Conservation (phyloP, 1,140 invertebrate genomes). For the Triops longicaudatus region DNA sequence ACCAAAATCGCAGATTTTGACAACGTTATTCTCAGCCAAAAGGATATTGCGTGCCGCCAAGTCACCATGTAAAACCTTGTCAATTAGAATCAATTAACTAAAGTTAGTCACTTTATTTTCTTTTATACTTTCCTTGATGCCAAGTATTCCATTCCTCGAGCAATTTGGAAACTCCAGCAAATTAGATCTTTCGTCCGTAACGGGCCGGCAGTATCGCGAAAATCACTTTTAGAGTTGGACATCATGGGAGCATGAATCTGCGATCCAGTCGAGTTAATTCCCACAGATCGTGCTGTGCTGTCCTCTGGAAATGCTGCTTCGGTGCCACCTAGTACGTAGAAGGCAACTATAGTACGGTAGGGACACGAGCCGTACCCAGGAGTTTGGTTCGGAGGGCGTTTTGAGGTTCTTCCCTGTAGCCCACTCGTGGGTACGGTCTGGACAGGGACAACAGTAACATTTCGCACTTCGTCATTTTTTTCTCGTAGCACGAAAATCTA, state of each 20-base stretch:
- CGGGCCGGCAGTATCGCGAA: slow-evolving; percentile 29
- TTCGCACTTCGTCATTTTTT: too few relatives aligned
- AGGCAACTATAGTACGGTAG: too few relatives aligned
- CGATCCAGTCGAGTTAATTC: slow-evolving; percentile 41
- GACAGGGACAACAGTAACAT: too few relatives aligned
- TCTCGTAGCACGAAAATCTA: too few relatives aligned
- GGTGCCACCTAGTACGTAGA: too few relatives aligned
- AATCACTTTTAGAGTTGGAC: slow-evolving; percentile 62
- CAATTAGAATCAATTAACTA: slow-evolving; percentile 35
- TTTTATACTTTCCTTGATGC: slow-evolving; percentile 64
- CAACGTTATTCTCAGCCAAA: slow-evolving; percentile 43
- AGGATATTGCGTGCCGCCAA: slow-evolving; percentile 48
- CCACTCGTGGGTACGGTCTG: too few relatives aligned
- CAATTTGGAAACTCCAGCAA: slow-evolving; percentile 86
- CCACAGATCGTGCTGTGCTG: slow-evolving; percentile 36
- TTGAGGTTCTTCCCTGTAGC: too few relatives aligned
- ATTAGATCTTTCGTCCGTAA: slow-evolving; percentile 72
- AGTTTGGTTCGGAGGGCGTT: too few relatives aligned
- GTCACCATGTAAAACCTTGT: slow-evolving; percentile 45
- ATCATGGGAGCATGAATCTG: slow-evolving; percentile 56
- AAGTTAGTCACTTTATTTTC: not conserved
- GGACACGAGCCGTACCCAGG: too few relatives aligned
- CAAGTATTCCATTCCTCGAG: slow-evolving; percentile 91
- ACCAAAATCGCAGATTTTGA: slow-evolving; percentile 48
- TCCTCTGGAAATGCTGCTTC: not conserved